A percentile compares a stretch with the other conserved stretches of the same genome.
Evolutionary conservation across 2,888 invertebrate genomes (phyloP).

Genomic region (Sturmia bella): DNA sequence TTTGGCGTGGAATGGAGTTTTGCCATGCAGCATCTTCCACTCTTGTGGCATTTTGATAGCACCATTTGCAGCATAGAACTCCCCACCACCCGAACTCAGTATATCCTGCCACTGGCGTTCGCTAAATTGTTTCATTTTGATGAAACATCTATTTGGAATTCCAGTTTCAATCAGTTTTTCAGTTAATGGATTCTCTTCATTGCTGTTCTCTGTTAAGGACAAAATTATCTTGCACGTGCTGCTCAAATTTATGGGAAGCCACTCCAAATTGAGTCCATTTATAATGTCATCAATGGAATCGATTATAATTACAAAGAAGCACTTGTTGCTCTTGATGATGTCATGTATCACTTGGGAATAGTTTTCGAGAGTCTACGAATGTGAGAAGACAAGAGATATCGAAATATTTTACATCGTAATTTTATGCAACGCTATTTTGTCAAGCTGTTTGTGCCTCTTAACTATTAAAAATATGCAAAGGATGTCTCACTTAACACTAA

Average conservation of each 20-base stretch:
- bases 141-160: slow-evolving; percentile 78
- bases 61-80: slow-evolving; percentile 80
- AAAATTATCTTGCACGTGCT: slow-evolving; percentile 89
- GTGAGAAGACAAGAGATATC: background rate
- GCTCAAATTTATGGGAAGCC: slow-evolving; percentile 90
- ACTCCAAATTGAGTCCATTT: slow-evolving; percentile 83
- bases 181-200: slow-evolving; percentile 69
- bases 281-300: slow-evolving; percentile 88
- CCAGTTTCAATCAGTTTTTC: slow-evolving; percentile 76
- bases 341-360: slow-evolving; percentile 85
- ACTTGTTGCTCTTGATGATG: slow-evolving; percentile 78
- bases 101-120: slow-evolving; percentile 81
- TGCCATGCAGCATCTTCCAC: slow-evolving; percentile 78
- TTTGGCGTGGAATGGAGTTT: slow-evolving; percentile 80
- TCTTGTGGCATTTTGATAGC: slow-evolving; percentile 79
- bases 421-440: too few species aligned
- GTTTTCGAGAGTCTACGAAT: slow-evolving; percentile 86
- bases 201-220: slow-evolving; percentile 81
- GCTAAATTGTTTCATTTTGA: slow-evolving; percentile 78
- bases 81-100: slow-evolving; percentile 79
- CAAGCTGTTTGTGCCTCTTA: background rate
- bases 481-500: too few species aligned
- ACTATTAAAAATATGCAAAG: background rate
- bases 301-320: slow-evolving; percentile 87
- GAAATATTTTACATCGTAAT: background rate